phyloP scores from a whole-genome alignment of 2,888 invertebrate genomes.

The Philereme vetulata region DNA sequence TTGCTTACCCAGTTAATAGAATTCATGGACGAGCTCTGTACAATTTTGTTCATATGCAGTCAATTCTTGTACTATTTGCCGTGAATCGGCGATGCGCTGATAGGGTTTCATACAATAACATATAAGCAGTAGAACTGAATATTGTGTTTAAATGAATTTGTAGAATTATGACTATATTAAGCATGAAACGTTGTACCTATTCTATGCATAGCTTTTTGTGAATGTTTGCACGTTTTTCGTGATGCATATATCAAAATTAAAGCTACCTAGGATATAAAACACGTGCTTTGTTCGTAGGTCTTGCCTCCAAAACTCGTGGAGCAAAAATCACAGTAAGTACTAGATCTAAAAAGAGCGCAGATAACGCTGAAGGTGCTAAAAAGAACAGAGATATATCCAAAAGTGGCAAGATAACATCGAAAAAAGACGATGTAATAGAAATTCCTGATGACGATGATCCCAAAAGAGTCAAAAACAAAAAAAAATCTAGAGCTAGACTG shows the following conservation, averaged over 20 bases:
- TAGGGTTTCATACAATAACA: too few relatives aligned
- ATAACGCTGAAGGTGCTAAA: conserved; percentile 1
- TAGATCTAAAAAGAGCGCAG: conserved; percentile 36
- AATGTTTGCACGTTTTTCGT: conserved; percentile 19
- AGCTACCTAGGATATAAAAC: conserved; percentile 13
- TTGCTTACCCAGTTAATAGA: too few relatives aligned
- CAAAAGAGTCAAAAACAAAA: conserved; percentile 3
- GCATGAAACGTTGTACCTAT: neutral
- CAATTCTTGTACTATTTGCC: too few relatives aligned
- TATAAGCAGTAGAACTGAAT: too few relatives aligned
- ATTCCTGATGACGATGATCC: conserved; percentile 1
- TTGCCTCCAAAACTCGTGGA: conserved; percentile 23
- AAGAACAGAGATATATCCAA: neutral
- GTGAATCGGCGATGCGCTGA: too few relatives aligned
- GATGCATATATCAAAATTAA: neutral
- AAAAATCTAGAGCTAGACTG: conserved; percentile 2
- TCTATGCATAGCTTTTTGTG: conserved; percentile 7
- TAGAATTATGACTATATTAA: too few relatives aligned
- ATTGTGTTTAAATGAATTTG: too few relatives aligned
- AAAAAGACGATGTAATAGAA: neutral
- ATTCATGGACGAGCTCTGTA: too few relatives aligned
- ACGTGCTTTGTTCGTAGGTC: conserved; percentile 29
- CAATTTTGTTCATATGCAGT: too few relatives aligned
- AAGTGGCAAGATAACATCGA: neutral
- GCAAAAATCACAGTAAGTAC: conserved; percentile 26